Base-by-base conservation (phyloP, 2,888 invertebrate species). In the Stegophylla sp. region DNA sequence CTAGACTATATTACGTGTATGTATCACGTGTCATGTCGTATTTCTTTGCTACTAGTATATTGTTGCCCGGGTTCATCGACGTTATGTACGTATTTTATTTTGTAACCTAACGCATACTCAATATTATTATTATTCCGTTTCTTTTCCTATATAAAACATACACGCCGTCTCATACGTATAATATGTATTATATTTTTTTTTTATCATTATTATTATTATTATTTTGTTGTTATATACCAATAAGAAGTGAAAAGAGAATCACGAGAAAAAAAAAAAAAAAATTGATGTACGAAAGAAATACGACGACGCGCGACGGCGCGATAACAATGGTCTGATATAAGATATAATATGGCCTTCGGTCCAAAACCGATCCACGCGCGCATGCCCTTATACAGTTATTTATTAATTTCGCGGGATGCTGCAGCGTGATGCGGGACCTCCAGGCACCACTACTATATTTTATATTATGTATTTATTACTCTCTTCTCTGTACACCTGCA, bases 381-480 rank as follows among this genome's bases (percentile, higher is more conserved):
- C 26, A n/a, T 28, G 72, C 48, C 61, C 61, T 28, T 63, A 48
- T 74, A 74, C 61, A 74, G 61, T 63, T 61, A 63, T 63, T 74
- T 48, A 63, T 74, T 63, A 74, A 74, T 74, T 74, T 74, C 63
- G 74, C 74, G 74, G 74, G 74, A 74, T 63, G 74, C 74, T 63
- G 74, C 48, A 20, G n/a, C n/a, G n/a, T n/a, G n/a, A n/a, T 61
- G 71, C 48, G 61, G 61, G 45, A 61, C 61, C 73, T 61, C 73
- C 73, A 28, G 73, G 73, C 73, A 28, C 59, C 26, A 28, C 41
- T 13, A 43, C n/a, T 34, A 56, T 56, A 56, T 51, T n/a, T 7
- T 34, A 34, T 34, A 34, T 7, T 51, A 9, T 20, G 17, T 48
- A 17, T 48, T 17, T 48, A n/a, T 7, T 59, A 59, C 56, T 17